phyloP scores from a whole-genome alignment of 1,140 invertebrate genomes.

The Andrena cerasifolii region DNA sequence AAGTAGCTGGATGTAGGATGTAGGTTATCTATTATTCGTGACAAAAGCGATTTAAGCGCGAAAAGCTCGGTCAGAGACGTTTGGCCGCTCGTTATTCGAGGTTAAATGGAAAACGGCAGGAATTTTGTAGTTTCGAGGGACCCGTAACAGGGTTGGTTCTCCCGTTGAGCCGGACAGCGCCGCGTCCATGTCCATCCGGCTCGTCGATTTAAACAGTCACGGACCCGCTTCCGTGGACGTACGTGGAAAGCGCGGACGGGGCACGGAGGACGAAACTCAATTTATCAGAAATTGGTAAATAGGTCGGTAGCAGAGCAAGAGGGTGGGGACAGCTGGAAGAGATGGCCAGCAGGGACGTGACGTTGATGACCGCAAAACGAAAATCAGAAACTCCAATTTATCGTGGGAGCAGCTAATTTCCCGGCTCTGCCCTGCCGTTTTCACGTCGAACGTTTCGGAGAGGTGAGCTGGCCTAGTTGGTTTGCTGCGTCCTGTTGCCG shows the following conservation, averaged over 20 bases:
- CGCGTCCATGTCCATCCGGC: not conserved
- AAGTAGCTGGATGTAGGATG: no score
- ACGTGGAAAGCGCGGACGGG: conserved; percentile 24
- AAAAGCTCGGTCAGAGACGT: no score
- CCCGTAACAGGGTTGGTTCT: not conserved
- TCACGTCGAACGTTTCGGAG: not conserved
- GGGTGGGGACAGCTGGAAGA: not conserved
- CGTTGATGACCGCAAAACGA: conserved; percentile 71
- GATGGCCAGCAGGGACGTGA: conserved; percentile 65
- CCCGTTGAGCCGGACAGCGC: no score
- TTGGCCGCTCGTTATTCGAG: no score
- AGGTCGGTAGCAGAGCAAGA: conserved; percentile 48
- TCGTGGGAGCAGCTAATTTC: conserved; percentile 70
- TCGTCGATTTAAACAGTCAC: conserved; percentile 6
- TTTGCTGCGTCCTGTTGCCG: conserved; percentile 33
- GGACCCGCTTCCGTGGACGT: not conserved
- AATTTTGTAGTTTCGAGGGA: not conserved
- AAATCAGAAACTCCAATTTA: conserved; percentile 72
- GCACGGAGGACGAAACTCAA: conserved; percentile 61
- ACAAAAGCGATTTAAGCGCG: no score
- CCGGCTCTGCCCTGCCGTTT: conserved; percentile 44
- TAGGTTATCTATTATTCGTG: no score
- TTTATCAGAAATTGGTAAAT: conserved; percentile 73
- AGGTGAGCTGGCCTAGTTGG: not conserved
- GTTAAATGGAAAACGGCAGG: conserved; percentile 1